Percentiles rank a stretch among this genome's conserved stretches.
Conservation (phyloP, 2,113 vertebrate genomes). For the Tretioscincus oriximinensis region DNA sequence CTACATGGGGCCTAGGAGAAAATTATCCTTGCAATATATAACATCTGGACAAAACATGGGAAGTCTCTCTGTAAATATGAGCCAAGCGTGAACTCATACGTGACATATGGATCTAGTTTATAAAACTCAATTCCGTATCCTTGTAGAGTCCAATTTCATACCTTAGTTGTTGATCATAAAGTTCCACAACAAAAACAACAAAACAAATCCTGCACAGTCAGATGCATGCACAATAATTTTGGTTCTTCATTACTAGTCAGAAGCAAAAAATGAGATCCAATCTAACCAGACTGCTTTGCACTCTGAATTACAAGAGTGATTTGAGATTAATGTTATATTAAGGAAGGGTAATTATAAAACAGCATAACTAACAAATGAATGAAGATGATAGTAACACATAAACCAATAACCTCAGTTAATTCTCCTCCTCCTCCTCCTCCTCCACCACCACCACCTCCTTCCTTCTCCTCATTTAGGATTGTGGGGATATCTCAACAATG, state of each 20-base stretch:
- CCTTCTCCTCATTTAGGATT: neutral
- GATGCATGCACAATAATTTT: neutral
- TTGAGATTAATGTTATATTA: constrained; percentile 29
- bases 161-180: neutral
- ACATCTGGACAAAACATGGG: neutral
- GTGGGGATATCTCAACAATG: neutral
- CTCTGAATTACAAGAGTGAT: constrained; percentile 19
- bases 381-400: constrained; percentile 35
- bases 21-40: constrained; percentile 13
- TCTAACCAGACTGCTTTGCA: neutral
- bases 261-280: neutral
- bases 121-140: constrained; percentile 1
- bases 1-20: neutral
- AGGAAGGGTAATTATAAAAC: constrained; percentile 42
- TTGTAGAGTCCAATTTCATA: neutral
- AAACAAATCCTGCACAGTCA: neutral
- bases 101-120: neutral
- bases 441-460: too few relatives aligned
- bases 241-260: neutral
- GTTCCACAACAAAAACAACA: neutral
- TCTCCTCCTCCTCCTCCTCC: constrained; percentile 9
- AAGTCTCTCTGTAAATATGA: neutral
- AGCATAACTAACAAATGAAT: constrained; percentile 16
- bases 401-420: constrained; percentile 24
- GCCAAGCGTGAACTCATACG: neutral